Evolutionary conservation across 2,113 vertebrate species (phyloP), one percentile per base, ranked within the genome.

Genomic region (Semnornis frantzii): DNA sequence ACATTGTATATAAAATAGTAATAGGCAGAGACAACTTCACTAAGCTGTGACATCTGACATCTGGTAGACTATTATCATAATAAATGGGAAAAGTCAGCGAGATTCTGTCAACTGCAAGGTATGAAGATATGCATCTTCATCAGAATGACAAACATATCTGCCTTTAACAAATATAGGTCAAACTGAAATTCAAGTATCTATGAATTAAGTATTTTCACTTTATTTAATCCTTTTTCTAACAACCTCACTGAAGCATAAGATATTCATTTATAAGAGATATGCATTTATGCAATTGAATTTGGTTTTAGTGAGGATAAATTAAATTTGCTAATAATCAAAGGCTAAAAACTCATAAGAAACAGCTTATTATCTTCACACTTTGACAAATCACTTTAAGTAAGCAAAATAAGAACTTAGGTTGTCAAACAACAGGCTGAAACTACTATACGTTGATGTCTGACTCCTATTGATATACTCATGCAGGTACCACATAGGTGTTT

Each of bases 31-130:
- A 95, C 91, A 97, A 96, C 95, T 81, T 96, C 92, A 95, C 75
- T 90, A 94, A 80, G 89, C 85, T 95, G 89, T 91, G 76, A 91
- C 87, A 96, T 92, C 93, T 90, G 93, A 97, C 94, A 96, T 93
- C 69, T 85, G 94, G 87, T 87, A 94, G 90, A 91, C 94, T 94
- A 90, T 97, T 97, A 97, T 95, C 90, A 96, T 97, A 97, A 95
- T 96, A 97, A 97, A 97, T 97, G 94, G 80, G 73, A 96, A 96
- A 97, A 91, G 93, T 52, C 94, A 79, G 83, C 87, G 84, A 94
- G 65, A 96, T 75, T 88, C 95, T 97, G 93, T 97, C 97, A 98
- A 96, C 76, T 94, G 89, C 72, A 94, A 97, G 89, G 75, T 73
- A 83, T 73, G 83, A 84, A 82, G 94, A 97, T 90, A 97, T 94